Percentiles rank a stretch among this genome's conserved stretches.
Conservation (phyloP, 2,888 invertebrate genomes). For the Carterocephalus palaemon region DNA sequence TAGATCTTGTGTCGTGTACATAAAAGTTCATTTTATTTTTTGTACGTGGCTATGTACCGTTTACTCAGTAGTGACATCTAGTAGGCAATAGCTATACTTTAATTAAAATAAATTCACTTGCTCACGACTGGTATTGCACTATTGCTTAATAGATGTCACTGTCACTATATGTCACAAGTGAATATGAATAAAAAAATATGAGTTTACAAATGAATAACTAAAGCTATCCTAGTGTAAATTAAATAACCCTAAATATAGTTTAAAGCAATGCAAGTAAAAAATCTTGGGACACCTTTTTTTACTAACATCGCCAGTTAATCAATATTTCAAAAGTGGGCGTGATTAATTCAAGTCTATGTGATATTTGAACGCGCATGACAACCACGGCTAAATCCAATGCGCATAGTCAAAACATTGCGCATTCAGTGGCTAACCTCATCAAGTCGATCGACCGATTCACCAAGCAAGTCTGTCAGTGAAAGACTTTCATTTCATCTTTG, state of each 20-base stretch:
- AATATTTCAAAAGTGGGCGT: constrained; percentile 11
- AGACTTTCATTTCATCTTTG: constrained; percentile 56
- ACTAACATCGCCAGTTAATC: no score
- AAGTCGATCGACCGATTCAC: constrained; percentile 65
- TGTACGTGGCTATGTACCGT: no score
- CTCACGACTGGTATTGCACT: constrained; percentile 21
- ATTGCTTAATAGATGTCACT: constrained; percentile 42
- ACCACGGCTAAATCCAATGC: constrained; percentile 62
- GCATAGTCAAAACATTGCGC: constrained; percentile 79
- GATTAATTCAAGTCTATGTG: constrained; percentile 5
- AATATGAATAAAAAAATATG: no score
- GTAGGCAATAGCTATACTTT: constrained; percentile 2
- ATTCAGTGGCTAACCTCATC: constrained; percentile 66
- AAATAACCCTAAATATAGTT: no score
- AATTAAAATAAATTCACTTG: background rate
- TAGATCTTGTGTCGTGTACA: no score
- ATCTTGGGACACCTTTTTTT: no score
- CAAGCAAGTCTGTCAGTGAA: constrained; percentile 38
- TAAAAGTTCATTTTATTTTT: no score
- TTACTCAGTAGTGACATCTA: constrained; percentile 2
- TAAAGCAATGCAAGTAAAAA: no score
- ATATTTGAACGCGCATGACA: constrained; percentile 62
- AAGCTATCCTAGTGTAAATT: no score
- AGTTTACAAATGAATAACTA: no score
- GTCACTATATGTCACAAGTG: no score